A percentile compares a stretch with the other conserved stretches of the same genome.
Evolutionary conservation across 2,113 vertebrate genomes (phyloP).

Genomic region (Plecotus auritus): DNA sequence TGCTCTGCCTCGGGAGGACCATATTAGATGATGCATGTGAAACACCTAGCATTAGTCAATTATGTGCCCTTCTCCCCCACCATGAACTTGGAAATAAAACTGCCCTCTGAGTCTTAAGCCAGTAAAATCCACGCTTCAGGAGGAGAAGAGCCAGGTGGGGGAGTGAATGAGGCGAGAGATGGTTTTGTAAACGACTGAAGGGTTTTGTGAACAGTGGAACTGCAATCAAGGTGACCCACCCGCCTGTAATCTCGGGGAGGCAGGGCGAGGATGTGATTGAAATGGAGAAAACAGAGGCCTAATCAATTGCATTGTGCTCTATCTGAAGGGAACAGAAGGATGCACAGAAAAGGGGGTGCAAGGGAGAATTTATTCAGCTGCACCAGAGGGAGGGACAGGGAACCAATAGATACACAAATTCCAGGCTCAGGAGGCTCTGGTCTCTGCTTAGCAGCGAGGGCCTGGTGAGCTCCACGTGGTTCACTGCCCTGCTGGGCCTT

Average conservation of each 20-base stretch:
- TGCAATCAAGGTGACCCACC: conserved; percentile 76
- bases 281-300: conserved; percentile 65
- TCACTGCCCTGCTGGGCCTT: not conserved
- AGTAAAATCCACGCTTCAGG: conserved; percentile 60
- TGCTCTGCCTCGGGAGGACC: conserved; percentile 35
- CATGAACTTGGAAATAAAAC: conserved; percentile 65
- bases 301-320: conserved; percentile 77
- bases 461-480: not conserved
- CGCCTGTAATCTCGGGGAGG: conserved; percentile 72
- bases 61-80: conserved; percentile 47
- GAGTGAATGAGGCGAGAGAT: conserved; percentile 76
- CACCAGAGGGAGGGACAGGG: not conserved
- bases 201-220: conserved; percentile 69
- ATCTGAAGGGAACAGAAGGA: conserved; percentile 67
- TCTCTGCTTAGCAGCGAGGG: not conserved
- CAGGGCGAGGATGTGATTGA: conserved; percentile 70
- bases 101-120: conserved; percentile 67
- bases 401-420: not conserved
- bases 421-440: not conserved
- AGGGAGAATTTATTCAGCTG: conserved; percentile 12
- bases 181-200: conserved; percentile 71
- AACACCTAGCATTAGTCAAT: conserved; percentile 54
- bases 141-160: conserved; percentile 70
- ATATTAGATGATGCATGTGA: conserved; percentile 47
- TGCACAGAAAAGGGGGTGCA: conserved; percentile 31